A percentile compares a stretch with the other conserved stretches of the same genome.
phyloP scores from a whole-genome alignment of 2,888 invertebrate genomes.

The Bembecia ichneumoniformis region DNA sequence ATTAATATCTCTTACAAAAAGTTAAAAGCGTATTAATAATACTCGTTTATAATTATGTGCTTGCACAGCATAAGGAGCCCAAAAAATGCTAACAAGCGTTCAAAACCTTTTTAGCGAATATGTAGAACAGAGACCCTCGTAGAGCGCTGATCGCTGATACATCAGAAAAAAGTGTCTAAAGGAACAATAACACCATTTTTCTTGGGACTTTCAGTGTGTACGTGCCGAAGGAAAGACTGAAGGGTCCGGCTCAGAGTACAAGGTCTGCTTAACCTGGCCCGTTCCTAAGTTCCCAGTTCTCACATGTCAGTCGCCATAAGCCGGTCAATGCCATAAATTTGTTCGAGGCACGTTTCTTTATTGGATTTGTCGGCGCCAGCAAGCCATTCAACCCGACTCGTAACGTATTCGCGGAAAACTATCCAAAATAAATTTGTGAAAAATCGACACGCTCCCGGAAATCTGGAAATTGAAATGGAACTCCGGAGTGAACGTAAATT shows the following conservation, averaged over 20 bases:
- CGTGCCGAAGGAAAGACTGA: conserved; percentile 19
- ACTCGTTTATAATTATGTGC: too few relatives aligned
- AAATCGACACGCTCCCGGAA: conserved; percentile 19
- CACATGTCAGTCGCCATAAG: conserved; percentile 60
- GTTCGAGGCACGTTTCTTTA: conserved; percentile 57
- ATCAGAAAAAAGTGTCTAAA: conserved; percentile 53
- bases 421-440: conserved; percentile 42
- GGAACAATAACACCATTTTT: conserved; percentile 47
- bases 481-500: background rate
- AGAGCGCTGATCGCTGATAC: conserved; percentile 52
- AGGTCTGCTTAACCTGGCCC: conserved; percentile 36
- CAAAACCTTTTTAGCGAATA: conserved; percentile 50
- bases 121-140: conserved; percentile 40
- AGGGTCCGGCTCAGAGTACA: conserved; percentile 18
- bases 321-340: conserved; percentile 69
- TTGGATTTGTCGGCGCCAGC: conserved; percentile 57
- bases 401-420: conserved; percentile 41
- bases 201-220: conserved; percentile 31
- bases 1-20: too few relatives aligned
- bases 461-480: conserved; percentile 16
- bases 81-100: conserved; percentile 29
- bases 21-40: too few relatives aligned
- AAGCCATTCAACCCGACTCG: conserved; percentile 45
- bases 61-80: conserved; percentile 20
- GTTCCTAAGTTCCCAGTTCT: conserved; percentile 31